Percentiles rank a stretch among this genome's conserved stretches.
Evolutionary conservation across 2,113 vertebrate species (phyloP).

Genomic region (Bambusicola thoracicus): DNA sequence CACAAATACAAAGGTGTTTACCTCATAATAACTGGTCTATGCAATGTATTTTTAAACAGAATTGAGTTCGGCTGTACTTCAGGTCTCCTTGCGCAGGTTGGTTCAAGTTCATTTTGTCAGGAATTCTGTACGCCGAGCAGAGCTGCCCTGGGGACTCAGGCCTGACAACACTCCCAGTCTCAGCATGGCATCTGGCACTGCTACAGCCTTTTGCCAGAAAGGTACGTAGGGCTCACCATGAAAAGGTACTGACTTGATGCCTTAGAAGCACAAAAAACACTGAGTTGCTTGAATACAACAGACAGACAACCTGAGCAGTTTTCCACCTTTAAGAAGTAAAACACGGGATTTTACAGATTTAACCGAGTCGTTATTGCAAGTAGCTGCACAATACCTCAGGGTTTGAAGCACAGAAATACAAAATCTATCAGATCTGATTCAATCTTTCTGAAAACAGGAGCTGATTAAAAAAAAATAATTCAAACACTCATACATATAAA

Average conservation of each 20-base stretch:
- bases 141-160: background rate
- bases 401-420: background rate
- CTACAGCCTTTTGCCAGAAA: background rate
- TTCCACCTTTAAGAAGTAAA: background rate
- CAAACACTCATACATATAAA: background rate
- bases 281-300: background rate
- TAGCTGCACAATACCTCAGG: background rate
- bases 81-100: background rate
- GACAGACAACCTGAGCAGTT: background rate
- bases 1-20: slow-evolving; percentile 8
- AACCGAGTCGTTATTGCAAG: background rate
- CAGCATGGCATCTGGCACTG: background rate
- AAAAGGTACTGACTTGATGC: background rate
- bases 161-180: background rate
- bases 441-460: background rate
- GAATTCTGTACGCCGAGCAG: background rate
- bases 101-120: background rate
- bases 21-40: background rate
- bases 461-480: background rate
- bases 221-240: background rate
- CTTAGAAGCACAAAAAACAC: background rate
- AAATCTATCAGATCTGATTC: background rate
- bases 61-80: background rate
- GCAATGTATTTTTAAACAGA: background rate
- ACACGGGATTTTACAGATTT: background rate